A percentile compares a stretch with the other conserved stretches of the same genome.
Evolutionary conservation across 2,113 vertebrate genomes (phyloP).

Genomic region (Tetrax tetrax): DNA sequence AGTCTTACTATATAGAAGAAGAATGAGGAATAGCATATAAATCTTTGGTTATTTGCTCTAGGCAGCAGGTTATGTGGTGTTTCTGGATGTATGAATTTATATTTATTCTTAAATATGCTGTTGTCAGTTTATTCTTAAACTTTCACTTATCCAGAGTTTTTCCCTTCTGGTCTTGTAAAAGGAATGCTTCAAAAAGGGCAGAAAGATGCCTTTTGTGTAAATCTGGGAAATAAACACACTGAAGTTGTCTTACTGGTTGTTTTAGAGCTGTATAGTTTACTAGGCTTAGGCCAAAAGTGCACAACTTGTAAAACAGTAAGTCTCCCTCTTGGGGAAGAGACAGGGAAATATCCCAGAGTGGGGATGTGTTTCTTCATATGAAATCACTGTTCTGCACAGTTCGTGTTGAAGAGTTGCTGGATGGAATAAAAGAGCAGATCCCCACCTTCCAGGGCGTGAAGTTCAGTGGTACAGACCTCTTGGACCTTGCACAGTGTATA

Average conservation of each 20-base stretch:
- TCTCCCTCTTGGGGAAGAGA: background rate
- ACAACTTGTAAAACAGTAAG: background rate
- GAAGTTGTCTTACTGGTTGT: background rate
- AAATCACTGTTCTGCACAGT: slow-evolving; percentile 75
- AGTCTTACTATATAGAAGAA: background rate
- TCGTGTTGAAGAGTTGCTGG: slow-evolving; percentile 80
- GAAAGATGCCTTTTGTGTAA: background rate
- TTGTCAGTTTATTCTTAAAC: background rate
- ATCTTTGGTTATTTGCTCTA: background rate
- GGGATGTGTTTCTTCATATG: background rate
- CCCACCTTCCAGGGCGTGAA: slow-evolving; percentile 92
- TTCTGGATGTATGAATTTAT: background rate
- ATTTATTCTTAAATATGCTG: background rate
- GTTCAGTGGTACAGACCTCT: slow-evolving; percentile 85
- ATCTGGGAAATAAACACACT: background rate
- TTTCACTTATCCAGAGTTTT: background rate
- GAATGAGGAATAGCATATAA: background rate
- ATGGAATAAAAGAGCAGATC: slow-evolving; percentile 83
- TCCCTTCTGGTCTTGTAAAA: background rate
- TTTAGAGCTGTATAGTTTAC: background rate
- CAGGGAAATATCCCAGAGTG: background rate
- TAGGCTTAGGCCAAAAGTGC: background rate
- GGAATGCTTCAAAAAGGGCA: background rate
- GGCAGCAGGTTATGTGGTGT: background rate
- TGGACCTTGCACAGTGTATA: slow-evolving; percentile 91